Percentiles rank a stretch among this genome's conserved stretches.
phyloP scores from a whole-genome alignment of 2,888 invertebrate species.

The Polyploca ridens region DNA sequence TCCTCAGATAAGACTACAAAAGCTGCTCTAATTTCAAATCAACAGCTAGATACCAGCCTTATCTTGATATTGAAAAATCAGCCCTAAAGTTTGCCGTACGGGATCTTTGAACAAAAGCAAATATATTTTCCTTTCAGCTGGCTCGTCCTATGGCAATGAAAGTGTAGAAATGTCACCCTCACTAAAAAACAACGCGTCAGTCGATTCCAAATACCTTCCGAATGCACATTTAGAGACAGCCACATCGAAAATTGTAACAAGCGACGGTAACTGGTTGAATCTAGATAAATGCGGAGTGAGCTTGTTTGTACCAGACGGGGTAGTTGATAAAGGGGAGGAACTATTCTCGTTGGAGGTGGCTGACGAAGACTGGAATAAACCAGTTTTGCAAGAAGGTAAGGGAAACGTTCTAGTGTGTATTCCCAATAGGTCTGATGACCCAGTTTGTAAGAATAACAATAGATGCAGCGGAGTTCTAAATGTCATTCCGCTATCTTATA shows the following conservation, averaged over 20 bases:
- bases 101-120: constrained; percentile 2
- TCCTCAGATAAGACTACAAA: too few species aligned
- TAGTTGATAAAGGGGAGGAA: constrained; percentile 92
- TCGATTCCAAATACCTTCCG: constrained; percentile 62
- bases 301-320: constrained; percentile 94
- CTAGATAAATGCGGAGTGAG: constrained; percentile 92
- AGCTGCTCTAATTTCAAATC: too few species aligned
- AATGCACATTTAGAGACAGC: constrained; percentile 65
- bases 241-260: constrained; percentile 80
- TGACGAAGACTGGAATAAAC: constrained; percentile 95
- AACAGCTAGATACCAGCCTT: too few species aligned
- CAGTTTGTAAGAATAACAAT: constrained; percentile 13
- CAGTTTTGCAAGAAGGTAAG: constrained; percentile 89
- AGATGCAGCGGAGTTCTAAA: constrained; percentile 4
- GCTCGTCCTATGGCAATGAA: constrained; percentile 78
- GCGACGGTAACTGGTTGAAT: constrained; percentile 86
- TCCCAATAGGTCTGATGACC: constrained; percentile 26
- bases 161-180: constrained; percentile 80
- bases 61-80: too few species aligned
- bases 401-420: constrained; percentile 15
- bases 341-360: constrained; percentile 95
- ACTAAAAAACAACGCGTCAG: constrained; percentile 72
- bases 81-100: too few species aligned
- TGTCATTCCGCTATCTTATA: background rate
- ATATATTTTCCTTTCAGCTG: constrained; percentile 58